phyloP scores from a whole-genome alignment of 2,797 vertebrate species.

The Xiphophorus birchmanni region DNA sequence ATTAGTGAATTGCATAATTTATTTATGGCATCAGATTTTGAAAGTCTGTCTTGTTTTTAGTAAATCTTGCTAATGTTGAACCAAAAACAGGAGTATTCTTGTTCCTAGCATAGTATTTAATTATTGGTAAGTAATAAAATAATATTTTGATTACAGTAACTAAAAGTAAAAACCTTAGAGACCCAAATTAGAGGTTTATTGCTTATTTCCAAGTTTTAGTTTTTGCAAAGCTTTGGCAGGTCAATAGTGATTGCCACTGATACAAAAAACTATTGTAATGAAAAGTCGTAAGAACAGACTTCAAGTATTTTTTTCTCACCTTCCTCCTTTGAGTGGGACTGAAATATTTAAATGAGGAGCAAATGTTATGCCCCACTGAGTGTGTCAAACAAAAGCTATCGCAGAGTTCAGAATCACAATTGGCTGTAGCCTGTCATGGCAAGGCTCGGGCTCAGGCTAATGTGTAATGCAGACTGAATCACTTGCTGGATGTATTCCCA shows the following conservation, averaged over 20 bases:
- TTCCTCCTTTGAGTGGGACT: not conserved
- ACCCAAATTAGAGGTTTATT: not conserved
- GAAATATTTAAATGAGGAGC: not conserved
- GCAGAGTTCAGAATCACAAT: not conserved
- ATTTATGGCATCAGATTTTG: not conserved
- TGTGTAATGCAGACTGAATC: not conserved
- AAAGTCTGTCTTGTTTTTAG: conserved; percentile 4
- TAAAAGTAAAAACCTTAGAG: not conserved
- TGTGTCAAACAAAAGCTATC: not conserved
- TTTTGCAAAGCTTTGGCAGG: not conserved
- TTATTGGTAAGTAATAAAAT: not conserved
- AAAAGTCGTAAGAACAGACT: not conserved
- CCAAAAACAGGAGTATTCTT: not conserved
- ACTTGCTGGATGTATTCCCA: not conserved
- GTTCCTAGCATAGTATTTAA: not conserved
- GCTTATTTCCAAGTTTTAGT: not conserved
- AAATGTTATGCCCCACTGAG: not conserved
- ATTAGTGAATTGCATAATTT: not conserved
- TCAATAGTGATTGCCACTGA: not conserved
- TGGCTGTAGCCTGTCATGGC: too few relatives aligned
- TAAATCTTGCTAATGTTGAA: not conserved
- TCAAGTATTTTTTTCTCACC: not conserved
- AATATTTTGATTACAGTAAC: not conserved
- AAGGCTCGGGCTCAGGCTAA: too few relatives aligned
- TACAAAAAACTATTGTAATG: not conserved